These are phyloP conservation scores for Microcebus tavaratra DNA, from an alignment of 2,113 vertebrate species.

Conservation along the genomic window DNA sequence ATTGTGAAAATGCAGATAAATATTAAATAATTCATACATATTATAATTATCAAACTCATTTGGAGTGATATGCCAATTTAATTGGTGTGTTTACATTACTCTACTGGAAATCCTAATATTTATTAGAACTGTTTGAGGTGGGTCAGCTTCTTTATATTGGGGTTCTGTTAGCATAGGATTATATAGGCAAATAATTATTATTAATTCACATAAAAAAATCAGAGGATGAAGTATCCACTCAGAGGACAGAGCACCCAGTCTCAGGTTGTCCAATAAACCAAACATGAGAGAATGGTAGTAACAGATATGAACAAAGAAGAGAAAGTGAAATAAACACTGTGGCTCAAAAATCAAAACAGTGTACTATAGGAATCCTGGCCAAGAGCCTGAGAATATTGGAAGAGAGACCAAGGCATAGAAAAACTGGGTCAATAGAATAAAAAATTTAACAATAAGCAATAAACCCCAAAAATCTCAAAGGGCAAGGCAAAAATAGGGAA, in stretches of 20 bases:
- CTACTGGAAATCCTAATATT: not conserved
- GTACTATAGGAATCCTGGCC: not conserved
- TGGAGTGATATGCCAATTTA: not conserved
- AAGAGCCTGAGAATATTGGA: not conserved
- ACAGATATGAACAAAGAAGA: not conserved
- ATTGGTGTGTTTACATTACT: not conserved
- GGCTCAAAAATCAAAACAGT: not conserved
- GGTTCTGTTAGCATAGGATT: not conserved
- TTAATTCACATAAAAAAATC: not conserved
- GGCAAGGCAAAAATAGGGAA: too few relatives aligned
- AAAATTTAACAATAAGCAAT: not conserved
- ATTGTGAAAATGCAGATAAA: not conserved
- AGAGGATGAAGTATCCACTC: not conserved
- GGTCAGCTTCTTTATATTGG: not conserved
- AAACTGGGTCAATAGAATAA: not conserved
- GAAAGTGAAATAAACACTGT: not conserved
- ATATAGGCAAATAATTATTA: not conserved
- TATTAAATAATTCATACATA: not conserved
- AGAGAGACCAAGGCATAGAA: not conserved
- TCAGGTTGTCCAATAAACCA: not conserved
- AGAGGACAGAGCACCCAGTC: not conserved
- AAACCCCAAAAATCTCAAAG: not conserved
- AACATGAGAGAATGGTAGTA: not conserved
- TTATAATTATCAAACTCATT: not conserved
- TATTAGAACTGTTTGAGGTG: not conserved